Evolutionary conservation across 2,888 invertebrate species (phyloP), one percentile per base, ranked within the genome.

Genomic region (Lasioglossum morio): DNA sequence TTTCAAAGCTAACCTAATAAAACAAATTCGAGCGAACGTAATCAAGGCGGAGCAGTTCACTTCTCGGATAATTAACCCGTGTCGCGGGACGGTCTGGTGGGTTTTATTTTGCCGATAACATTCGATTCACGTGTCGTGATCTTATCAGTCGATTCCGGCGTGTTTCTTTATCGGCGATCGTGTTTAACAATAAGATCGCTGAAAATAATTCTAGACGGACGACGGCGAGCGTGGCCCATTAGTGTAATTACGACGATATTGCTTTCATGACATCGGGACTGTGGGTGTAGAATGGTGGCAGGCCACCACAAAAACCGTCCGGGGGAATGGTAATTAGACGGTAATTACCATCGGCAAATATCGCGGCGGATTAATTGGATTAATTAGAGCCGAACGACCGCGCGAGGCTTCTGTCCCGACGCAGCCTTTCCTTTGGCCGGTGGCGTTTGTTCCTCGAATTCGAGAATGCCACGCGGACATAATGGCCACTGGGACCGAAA

Each of bases 341-440:
- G 81, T 89, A 91, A 92, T 91, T 92, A 89, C 88, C 86, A 87
- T 84, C 79, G 77, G 74, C 77, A 80, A 89, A 88, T 89, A 88
- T 84, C 80, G 82, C 84, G 79, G 72, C 80, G 83, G 60, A 85
- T 89, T 92, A 93, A 92, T 92, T 91, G 92, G 90, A 92, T 92
- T 91, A 92, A 92, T 91, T 88, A 90, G 91, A 86, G 82, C 73
- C 79, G 86, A 79, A 53, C 79, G 76, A 77, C 66, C 72, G 30
- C 70, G 77, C 70, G 77, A 74, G 60, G 79, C n/a, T 70, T 72
- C 82, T 77, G 60, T 72, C 75, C 14, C 34, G 66, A 66, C 66
- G 66, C 34, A 34, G 66, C 8, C 19, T 34, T 19, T 66, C 63
- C 63, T 63, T 63, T 16, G 63, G n/a, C 27, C 63, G 16, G 63